Conservation (phyloP, 2,888 invertebrate genomes). For the Lithophane socia region DNA sequence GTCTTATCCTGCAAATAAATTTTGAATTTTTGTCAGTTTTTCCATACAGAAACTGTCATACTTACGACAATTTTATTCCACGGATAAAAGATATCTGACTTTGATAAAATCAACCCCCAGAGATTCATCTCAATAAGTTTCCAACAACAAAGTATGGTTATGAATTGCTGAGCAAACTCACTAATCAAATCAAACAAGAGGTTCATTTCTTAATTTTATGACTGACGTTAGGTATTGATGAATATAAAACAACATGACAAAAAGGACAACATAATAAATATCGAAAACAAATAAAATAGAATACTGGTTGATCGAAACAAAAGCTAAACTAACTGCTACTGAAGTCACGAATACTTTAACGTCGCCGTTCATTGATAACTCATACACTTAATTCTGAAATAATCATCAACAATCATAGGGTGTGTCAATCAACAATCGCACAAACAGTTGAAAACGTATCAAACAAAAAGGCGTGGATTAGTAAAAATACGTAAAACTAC, state of each 20-base stretch:
- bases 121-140: not conserved
- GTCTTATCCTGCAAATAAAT: too few relatives aligned
- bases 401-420: constrained; percentile 36
- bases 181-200: not conserved
- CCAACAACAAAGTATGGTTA: not conserved
- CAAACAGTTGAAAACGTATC: constrained; percentile 18
- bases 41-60: too few relatives aligned
- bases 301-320: constrained; percentile 35
- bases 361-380: not conserved
- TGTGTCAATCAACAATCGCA: constrained; percentile 49
- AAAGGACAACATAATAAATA: not conserved
- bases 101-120: too few relatives aligned
- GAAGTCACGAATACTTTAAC: not conserved
- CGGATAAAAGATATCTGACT: too few relatives aligned
- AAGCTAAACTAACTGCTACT: not conserved
- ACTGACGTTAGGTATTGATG: too few relatives aligned
- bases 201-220: too few relatives aligned
- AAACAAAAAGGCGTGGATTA: constrained; percentile 47
- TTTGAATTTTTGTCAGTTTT: too few relatives aligned
- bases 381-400: not conserved
- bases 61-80: too few relatives aligned
- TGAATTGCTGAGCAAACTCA: not conserved
- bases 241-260: too few relatives aligned
- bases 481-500: constrained; percentile 27
- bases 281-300: not conserved